phyloP scores from a whole-genome alignment of 1,140 invertebrate species.

The Rhysida immarginata region DNA sequence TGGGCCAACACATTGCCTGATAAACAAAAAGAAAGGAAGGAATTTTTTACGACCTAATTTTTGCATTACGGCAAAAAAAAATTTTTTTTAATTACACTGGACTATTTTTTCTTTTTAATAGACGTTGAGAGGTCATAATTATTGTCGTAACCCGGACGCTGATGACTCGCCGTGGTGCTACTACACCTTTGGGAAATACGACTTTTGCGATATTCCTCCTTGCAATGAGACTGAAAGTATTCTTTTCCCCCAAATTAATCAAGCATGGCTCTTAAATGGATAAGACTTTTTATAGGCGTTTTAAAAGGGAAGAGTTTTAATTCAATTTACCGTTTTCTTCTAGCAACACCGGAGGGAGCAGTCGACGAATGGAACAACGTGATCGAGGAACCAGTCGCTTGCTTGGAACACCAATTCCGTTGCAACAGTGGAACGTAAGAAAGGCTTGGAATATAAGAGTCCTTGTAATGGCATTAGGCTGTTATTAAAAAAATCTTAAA shows the following conservation, averaged over 20 bases:
- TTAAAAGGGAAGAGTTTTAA: not conserved
- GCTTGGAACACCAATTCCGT: not conserved
- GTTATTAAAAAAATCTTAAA: too few relatives aligned
- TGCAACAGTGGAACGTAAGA: not conserved
- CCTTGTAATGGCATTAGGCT: too few relatives aligned
- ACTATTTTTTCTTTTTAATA: too few relatives aligned
- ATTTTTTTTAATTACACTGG: too few relatives aligned
- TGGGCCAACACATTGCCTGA: too few relatives aligned
- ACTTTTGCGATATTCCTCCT: conserved; percentile 39
- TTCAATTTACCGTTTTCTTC: not conserved
- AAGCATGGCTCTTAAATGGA: not conserved
- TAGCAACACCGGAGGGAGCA: not conserved
- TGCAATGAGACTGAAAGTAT: conserved; percentile 23
- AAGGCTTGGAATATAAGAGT: not conserved
- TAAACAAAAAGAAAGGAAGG: too few relatives aligned
- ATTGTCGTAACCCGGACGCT: conserved; percentile 38
- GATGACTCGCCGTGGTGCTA: conserved; percentile 41
- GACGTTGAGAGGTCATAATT: conserved; percentile 34
- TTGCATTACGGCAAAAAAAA: too few relatives aligned
- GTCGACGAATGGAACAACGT: not conserved
- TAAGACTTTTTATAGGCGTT: not conserved
- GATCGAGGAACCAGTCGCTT: not conserved
- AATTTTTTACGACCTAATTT: too few relatives aligned
- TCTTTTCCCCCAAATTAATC: not conserved
- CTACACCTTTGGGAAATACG: conserved; percentile 27